A percentile compares a stretch with the other conserved stretches of the same genome.
Conservation (phyloP, 2,888 invertebrate species). For the Punctoribates punctum region DNA sequence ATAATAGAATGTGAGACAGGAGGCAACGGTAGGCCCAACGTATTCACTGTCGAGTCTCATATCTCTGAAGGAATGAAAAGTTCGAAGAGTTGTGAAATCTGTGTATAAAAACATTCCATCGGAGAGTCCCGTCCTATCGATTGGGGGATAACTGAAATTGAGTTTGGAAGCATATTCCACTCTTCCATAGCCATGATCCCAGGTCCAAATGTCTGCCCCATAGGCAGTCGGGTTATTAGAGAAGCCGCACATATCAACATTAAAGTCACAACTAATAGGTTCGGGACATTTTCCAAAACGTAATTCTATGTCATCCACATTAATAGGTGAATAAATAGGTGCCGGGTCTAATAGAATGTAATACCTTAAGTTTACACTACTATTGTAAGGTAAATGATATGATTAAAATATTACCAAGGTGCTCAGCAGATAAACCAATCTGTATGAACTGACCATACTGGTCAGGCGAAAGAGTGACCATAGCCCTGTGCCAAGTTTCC, state of each 20-base stretch:
- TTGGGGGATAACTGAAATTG: neutral
- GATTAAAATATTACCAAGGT: neutral
- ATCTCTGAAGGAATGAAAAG: neutral
- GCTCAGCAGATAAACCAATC: neutral
- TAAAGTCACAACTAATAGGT: constrained; percentile 7
- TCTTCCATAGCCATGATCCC: constrained; percentile 7
- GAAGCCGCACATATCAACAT: constrained; percentile 6
- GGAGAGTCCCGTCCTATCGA: neutral
- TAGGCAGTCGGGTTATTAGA: neutral
- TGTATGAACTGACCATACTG: neutral
- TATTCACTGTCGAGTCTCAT: constrained; percentile 11
- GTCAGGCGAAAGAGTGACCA: neutral
- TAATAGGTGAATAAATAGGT: neutral
- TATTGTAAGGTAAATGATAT: too few relatives aligned
- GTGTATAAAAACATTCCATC: constrained; percentile 2
- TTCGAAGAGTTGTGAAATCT: constrained; percentile 1
- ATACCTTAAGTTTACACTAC: too few relatives aligned
- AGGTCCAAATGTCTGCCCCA: neutral
- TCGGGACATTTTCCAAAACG: neutral
- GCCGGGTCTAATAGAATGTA: neutral
- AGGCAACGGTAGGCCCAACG: neutral
- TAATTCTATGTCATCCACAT: neutral
- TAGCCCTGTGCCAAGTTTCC: neutral
- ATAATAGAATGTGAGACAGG: constrained; percentile 17
- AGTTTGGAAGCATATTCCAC: neutral